phyloP scores from a whole-genome alignment of 1,140 invertebrate genomes.

The Colletes gigas region DNA sequence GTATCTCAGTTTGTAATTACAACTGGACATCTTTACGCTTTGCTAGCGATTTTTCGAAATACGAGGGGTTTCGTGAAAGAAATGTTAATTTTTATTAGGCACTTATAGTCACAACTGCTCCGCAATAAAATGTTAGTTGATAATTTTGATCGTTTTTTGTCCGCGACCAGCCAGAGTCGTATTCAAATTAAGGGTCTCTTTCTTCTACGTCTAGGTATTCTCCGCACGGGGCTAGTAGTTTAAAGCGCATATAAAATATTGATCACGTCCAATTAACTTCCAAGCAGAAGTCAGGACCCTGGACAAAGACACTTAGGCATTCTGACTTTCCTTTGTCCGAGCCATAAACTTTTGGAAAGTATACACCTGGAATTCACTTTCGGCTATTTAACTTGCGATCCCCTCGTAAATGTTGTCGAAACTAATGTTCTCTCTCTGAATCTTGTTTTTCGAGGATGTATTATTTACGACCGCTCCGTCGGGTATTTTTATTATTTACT shows the following conservation, averaged over 20 bases:
- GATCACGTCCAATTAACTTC: constrained; percentile 51
- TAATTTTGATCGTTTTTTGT: too few species aligned
- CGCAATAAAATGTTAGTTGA: too few species aligned
- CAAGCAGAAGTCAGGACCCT: constrained; percentile 34
- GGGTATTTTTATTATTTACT: constrained; percentile 48
- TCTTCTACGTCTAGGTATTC: background rate
- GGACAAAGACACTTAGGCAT: constrained; percentile 36
- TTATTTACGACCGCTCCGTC: constrained; percentile 39
- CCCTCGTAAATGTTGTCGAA: constrained; percentile 53
- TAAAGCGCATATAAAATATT: constrained; percentile 48
- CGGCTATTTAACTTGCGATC: constrained; percentile 49
- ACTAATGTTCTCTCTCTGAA: constrained; percentile 35
- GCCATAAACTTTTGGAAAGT: constrained; percentile 54
- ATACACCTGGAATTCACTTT: constrained; percentile 58
- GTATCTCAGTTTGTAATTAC: too few species aligned
- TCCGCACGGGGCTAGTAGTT: background rate
- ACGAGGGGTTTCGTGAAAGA: too few species aligned
- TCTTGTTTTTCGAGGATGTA: constrained; percentile 22
- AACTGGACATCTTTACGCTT: too few species aligned
- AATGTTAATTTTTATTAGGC: too few species aligned
- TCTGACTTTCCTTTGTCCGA: constrained; percentile 47
- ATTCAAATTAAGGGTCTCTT: constrained; percentile 20
- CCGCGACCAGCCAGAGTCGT: constrained; percentile 5
- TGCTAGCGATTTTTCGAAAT: too few species aligned
- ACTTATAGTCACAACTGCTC: too few species aligned